phyloP scores from a whole-genome alignment of 2,797 vertebrate genomes.

The Cyclopterus lumpus region DNA sequence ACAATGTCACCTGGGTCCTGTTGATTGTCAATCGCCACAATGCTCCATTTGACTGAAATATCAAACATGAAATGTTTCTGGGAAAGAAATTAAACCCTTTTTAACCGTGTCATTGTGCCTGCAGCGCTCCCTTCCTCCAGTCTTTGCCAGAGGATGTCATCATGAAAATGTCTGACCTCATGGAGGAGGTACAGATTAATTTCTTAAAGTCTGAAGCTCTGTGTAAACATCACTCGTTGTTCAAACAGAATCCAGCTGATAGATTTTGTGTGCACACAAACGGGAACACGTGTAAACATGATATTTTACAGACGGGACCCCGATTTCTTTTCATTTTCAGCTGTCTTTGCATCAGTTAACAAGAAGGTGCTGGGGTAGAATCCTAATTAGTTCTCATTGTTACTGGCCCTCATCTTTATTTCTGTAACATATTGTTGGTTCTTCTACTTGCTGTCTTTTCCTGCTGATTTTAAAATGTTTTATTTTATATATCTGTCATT shows the following conservation, averaged over 20 bases:
- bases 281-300: slow-evolving; percentile 40
- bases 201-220: slow-evolving; percentile 25
- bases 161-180: slow-evolving; percentile 77
- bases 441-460: background rate
- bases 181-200: slow-evolving; percentile 80
- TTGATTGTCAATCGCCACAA: background rate
- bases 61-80: background rate
- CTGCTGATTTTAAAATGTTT: slow-evolving; percentile 2
- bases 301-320: slow-evolving; percentile 3
- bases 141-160: slow-evolving; percentile 79
- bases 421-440: background rate
- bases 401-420: background rate
- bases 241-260: slow-evolving; percentile 37
- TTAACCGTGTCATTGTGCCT: slow-evolving; percentile 23
- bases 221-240: slow-evolving; percentile 19
- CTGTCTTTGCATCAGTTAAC: slow-evolving; percentile 30
- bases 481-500: slow-evolving; percentile 28
- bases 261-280: slow-evolving; percentile 38
- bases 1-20: slow-evolving; percentile 14
- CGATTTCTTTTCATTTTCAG: slow-evolving; percentile 14
- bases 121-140: slow-evolving; percentile 81
- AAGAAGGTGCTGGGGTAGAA: slow-evolving; percentile 2
- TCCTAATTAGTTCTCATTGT: slow-evolving; percentile 16
- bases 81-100: background rate
- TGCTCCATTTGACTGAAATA: background rate